phyloP scores from a whole-genome alignment of 53 echinoderm and acorn worm species.

The Holothuria leucospilota region DNA sequence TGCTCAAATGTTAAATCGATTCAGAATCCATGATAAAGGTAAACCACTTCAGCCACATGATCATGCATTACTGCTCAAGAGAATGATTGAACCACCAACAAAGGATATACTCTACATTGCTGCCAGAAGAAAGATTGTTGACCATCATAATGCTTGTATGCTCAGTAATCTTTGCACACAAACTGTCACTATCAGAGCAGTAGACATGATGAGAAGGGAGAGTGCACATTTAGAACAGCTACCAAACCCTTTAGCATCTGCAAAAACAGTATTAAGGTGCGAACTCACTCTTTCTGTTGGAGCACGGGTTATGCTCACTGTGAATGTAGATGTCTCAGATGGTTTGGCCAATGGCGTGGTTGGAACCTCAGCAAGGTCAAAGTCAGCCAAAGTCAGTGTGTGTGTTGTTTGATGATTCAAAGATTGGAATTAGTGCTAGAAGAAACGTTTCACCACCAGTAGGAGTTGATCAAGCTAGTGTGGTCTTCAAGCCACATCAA shows the following conservation, averaged over 20 bases:
- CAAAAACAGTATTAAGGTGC: slow-evolving; percentile 15
- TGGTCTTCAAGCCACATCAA: background rate
- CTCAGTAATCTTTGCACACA: background rate
- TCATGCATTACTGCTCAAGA: background rate
- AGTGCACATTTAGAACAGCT: background rate
- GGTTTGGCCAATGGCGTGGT: slow-evolving; percentile 45
- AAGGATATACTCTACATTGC: slow-evolving; percentile 17
- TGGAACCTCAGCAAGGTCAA: background rate
- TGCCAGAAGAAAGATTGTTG: slow-evolving; percentile 40
- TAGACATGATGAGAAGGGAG: slow-evolving; percentile 1
- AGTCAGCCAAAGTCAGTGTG: slow-evolving; percentile 34
- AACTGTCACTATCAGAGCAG: slow-evolving; percentile 16
- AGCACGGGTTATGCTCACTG: slow-evolving; percentile 40
- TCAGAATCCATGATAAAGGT: slow-evolving; percentile 14
- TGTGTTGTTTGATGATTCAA: slow-evolving; percentile 34
- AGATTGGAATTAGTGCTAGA: slow-evolving; percentile 23
- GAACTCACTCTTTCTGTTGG: background rate
- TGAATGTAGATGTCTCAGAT: slow-evolving; percentile 18
- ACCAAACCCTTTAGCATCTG: slow-evolving; percentile 21
- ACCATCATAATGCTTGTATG: slow-evolving; percentile 17
- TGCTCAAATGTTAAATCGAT: slow-evolving; percentile 20
- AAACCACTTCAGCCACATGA: background rate
- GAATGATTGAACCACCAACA: background rate
- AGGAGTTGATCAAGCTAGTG: slow-evolving; percentile 8
- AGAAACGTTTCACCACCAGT: slow-evolving; percentile 6